Base-by-base conservation (phyloP, 2,113 vertebrate species). In the Phycodurus eques region DNA sequence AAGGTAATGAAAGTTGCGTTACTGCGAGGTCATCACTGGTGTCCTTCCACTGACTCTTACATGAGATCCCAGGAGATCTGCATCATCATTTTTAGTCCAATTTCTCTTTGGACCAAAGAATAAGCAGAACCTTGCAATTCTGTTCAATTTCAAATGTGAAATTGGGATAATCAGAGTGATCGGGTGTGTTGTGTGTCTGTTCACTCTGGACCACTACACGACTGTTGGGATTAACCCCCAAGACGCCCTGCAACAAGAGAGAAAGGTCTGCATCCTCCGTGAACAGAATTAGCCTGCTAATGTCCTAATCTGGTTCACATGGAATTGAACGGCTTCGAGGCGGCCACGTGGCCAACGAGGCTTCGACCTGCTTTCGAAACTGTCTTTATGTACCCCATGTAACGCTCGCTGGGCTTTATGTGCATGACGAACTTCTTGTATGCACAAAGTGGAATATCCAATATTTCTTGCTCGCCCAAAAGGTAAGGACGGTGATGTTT, bases 291-390 rank as follows among this genome's bases (percentile, higher is more conserved):
- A 90, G 77, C 78, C 82, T 66, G 70, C 77, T 89, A 88, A 89
- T 86, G 60, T 76, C 81, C 76, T 88, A 86, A 90, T 89, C 87
- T 85, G 83, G 49, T 84, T 88, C 81, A 84, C 86, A 80, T 83
- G 85, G 62, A 27, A n/a, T 57, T 75, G 8, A 53, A 71, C 74
- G 74, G 57, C 67, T 60, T 71, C 65, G 43, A 46, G 39, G 19
- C 43, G 4, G 60, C 77, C 70, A 14, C 75, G 59, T 49, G 65
- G 74, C 53, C 47, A 70, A 42, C 3, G 68, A 70, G 56, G 79
- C 75, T 4, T 33, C 31, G 2, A 62, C 33, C 60, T 65, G 59
- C 10, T 70, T 53, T 53, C n/a, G n/a, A 56, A 22, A 22, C 73
- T 74, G 49, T 35, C 62, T 67, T 63, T 14, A 62, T 73, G 59